Conservation (phyloP, 2,113 vertebrate species). For the Upupa epops region DNA sequence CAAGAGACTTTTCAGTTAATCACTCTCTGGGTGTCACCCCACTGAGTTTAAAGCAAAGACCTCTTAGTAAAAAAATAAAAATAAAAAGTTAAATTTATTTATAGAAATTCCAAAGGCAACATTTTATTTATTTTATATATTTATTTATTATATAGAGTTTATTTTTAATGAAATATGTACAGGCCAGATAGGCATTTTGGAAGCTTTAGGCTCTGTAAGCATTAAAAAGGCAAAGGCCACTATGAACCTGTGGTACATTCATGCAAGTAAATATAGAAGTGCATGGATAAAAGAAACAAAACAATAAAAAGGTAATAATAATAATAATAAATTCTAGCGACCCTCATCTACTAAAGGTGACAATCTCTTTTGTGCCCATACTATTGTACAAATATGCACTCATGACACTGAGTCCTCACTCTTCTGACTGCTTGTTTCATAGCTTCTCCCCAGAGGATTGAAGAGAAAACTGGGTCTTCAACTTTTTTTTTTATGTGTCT, state of each 20-base stretch:
- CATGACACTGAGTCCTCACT: conserved; percentile 79
- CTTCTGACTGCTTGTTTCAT: conserved; percentile 83
- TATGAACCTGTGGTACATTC: conserved; percentile 84
- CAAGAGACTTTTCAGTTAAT: conserved; percentile 79
- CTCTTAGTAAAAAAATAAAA: conserved; percentile 78
- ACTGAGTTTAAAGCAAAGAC: conserved; percentile 82
- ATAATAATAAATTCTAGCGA: conserved; percentile 72
- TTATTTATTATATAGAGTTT: conserved; percentile 93
- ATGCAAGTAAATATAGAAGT: conserved; percentile 79
- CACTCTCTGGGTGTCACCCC: conserved; percentile 73
- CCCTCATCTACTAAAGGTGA: conserved; percentile 79
- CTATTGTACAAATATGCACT: conserved; percentile 82
- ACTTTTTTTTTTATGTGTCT: conserved; percentile 76
- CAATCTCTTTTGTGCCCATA: conserved; percentile 84
- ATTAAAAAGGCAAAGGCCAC: conserved; percentile 78
- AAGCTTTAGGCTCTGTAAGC: conserved; percentile 87
- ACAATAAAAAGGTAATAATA: conserved; percentile 55
- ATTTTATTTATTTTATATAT: conserved; percentile 93
- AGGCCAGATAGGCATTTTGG: conserved; percentile 89
- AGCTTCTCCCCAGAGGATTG: conserved; percentile 82
- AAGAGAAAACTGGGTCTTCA: conserved; percentile 83
- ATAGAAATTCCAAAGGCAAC: conserved; percentile 91
- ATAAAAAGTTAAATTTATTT: conserved; percentile 86
- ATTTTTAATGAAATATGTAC: conserved; percentile 92
- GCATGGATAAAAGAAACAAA: conserved; percentile 72